Evolutionary conservation across 2,888 invertebrate species (phyloP), one percentile per base, ranked within the genome.

Genomic region (Amblyteles armatorius): DNA sequence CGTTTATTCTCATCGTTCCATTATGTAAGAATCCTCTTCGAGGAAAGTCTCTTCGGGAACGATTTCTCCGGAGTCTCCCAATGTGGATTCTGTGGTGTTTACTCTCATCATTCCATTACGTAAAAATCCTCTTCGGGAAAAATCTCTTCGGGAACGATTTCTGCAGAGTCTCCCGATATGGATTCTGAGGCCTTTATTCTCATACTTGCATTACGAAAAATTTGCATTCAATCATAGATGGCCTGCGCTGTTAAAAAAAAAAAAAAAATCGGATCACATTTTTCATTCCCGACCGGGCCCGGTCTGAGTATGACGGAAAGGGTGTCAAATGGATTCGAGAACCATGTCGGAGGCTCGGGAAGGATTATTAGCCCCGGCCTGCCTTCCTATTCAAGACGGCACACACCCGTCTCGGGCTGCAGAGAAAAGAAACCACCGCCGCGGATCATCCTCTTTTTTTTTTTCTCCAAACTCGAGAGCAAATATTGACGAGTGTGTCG

Each of bases 401-500:
- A n/a, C 63, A 63, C 52, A 55, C 7, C 60, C 48, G 50, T 65
- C 19, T 65, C 19, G 2, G 19, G 48, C 65, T 19, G n/a, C 40
- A 1, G 63, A 74, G 63, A 74, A 74, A 48, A 50, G 19, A 55
- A 48, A 63, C 16, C 11, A 19, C 9, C 16, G 26, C 26, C 33
- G 4, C 29, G 33, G 48, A 74, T 33, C n/a, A 5, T 26, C n/a
- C 3, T 19, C 60, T 13, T 63, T 33, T 16, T 33, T 63, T 16
- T 16, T 33, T 11, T 63, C 5, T 16, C 40, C 9, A 48, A 60
- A 22, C 63, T 50, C 26, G 63, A 63, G 19, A 65, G 19, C 63
- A 63, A 63, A 74, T 63, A 29, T 29, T 48, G 63, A 60, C 44
- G 60, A 48, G 29, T 40, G 26, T 63, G 73, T 60, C 60, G 60